Percentiles rank a stretch among this genome's conserved stretches.
These are phyloP conservation scores for Dione vanillae DNA, from an alignment of 2,888 invertebrate genomes.

Conservation along the genomic window DNA sequence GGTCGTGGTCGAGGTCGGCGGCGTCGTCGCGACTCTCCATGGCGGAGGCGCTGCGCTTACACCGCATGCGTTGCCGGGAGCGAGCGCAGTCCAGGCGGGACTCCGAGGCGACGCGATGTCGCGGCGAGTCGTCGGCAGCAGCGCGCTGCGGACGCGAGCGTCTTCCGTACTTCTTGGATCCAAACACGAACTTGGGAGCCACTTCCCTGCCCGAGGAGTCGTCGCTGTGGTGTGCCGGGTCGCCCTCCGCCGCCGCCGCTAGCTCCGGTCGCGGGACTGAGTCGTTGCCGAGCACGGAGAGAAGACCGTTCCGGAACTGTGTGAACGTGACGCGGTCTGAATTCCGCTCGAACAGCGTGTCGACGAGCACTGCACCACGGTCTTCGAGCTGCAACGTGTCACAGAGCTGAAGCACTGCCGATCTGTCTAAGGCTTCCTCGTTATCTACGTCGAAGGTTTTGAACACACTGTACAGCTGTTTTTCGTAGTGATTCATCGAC, in stretches of 20 bases:
- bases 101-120: slow-evolving; percentile 65
- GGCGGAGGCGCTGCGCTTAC: slow-evolving; percentile 65
- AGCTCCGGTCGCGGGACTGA: slow-evolving; percentile 53
- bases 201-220: slow-evolving; percentile 88
- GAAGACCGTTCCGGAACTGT: slow-evolving; percentile 90
- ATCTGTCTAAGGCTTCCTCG: slow-evolving; percentile 87
- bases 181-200: slow-evolving; percentile 89
- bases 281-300: slow-evolving; percentile 87
- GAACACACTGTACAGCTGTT: slow-evolving; percentile 91
- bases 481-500: slow-evolving; percentile 90
- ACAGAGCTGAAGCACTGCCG: slow-evolving; percentile 88
- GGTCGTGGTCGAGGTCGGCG: slow-evolving; percentile 63
- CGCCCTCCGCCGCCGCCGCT: slow-evolving; percentile 51
- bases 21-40: slow-evolving; percentile 58
- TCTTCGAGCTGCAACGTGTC: slow-evolving; percentile 91
- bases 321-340: slow-evolving; percentile 85
- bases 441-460: slow-evolving; percentile 90
- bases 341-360: slow-evolving; percentile 82
- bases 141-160: slow-evolving; percentile 85
- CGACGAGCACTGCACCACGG: slow-evolving; percentile 86
- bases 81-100: slow-evolving; percentile 65
- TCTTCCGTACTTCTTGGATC: slow-evolving; percentile 90
- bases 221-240: slow-evolving; percentile 61
- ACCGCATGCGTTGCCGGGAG: slow-evolving; percentile 58
- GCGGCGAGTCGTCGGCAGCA: slow-evolving; percentile 51